Evolutionary conservation across 1,140 invertebrate genomes (phyloP).

Genomic region (Magallana angulata): DNA sequence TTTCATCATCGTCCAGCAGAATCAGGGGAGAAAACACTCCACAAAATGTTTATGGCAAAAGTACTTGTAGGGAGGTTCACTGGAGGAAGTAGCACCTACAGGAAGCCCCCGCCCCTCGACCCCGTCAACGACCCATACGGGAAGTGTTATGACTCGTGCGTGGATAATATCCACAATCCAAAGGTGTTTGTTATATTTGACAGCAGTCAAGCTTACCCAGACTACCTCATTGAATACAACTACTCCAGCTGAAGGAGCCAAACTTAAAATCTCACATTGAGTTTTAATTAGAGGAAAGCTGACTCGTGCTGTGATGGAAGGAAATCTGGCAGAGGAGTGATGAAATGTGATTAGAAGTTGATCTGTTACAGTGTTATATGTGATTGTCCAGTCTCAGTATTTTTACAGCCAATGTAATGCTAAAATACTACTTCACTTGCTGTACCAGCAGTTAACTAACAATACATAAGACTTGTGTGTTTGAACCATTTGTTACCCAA

Average conservation of each 20-base stretch:
- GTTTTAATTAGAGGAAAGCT: too few relatives aligned
- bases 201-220: conserved; percentile 71
- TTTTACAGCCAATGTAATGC: too few relatives aligned
- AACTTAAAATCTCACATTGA: too few relatives aligned
- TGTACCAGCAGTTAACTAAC: too few relatives aligned
- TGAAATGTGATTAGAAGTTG: too few relatives aligned
- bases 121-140: conserved; percentile 61
- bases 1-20: not conserved
- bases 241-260: not conserved
- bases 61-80: conserved; percentile 69
- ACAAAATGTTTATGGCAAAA: conserved; percentile 70
- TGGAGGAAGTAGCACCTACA: conserved; percentile 58
- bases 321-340: too few relatives aligned
- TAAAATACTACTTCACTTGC: too few relatives aligned
- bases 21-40: conserved; percentile 34
- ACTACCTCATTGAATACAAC: conserved; percentile 71
- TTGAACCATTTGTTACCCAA: too few relatives aligned
- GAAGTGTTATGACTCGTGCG: conserved; percentile 71
- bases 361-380: too few relatives aligned
- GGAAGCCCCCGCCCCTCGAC: conserved; percentile 67
- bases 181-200: conserved; percentile 73
- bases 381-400: too few relatives aligned
- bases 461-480: too few relatives aligned
- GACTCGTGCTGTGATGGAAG: too few relatives aligned
- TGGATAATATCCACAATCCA: conserved; percentile 68